phyloP scores from a whole-genome alignment of 2,113 vertebrate genomes.

The Bujurquina vittata region DNA sequence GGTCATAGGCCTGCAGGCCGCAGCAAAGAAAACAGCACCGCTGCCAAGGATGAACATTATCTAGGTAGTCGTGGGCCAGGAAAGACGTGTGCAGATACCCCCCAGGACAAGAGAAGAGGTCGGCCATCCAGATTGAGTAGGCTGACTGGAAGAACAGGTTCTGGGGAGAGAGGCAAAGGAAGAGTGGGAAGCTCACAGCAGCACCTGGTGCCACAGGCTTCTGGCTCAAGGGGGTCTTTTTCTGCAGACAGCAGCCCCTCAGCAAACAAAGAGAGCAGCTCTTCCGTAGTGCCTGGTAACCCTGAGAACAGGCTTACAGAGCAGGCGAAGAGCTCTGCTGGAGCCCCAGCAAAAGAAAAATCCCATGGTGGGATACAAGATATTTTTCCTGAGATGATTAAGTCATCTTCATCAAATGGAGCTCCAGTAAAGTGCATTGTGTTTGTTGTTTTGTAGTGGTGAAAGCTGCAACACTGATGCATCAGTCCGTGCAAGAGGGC shows the following conservation, averaged over 20 bases:
- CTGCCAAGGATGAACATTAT: slow-evolving; percentile 81
- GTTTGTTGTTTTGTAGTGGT: slow-evolving; percentile 74
- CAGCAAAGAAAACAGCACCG: slow-evolving; percentile 81
- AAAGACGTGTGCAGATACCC: slow-evolving; percentile 73
- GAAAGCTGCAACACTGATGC: slow-evolving; percentile 76
- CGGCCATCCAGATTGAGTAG: slow-evolving; percentile 80
- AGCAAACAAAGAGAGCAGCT: slow-evolving; percentile 28
- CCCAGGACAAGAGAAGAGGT: slow-evolving; percentile 84
- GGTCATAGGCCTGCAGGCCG: slow-evolving; percentile 78
- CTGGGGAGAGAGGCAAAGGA: slow-evolving; percentile 72
- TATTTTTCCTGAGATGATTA: background rate
- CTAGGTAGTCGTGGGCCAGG: slow-evolving; percentile 71
- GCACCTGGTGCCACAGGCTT: slow-evolving; percentile 24
- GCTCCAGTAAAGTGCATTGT: background rate
- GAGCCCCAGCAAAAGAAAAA: slow-evolving; percentile 46
- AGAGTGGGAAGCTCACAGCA: slow-evolving; percentile 45
- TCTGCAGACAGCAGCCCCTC: slow-evolving; percentile 41
- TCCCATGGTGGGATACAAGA: slow-evolving; percentile 47
- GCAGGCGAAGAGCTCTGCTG: background rate
- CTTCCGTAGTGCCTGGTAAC: slow-evolving; percentile 15
- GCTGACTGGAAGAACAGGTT: slow-evolving; percentile 73
- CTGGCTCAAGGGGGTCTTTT: slow-evolving; percentile 1
- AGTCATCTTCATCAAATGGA: background rate
- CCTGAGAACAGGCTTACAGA: slow-evolving; percentile 31
- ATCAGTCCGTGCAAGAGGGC: slow-evolving; percentile 68